Conservation (phyloP, 1,140 invertebrate genomes). For the Oncopeltus fasciatus region DNA sequence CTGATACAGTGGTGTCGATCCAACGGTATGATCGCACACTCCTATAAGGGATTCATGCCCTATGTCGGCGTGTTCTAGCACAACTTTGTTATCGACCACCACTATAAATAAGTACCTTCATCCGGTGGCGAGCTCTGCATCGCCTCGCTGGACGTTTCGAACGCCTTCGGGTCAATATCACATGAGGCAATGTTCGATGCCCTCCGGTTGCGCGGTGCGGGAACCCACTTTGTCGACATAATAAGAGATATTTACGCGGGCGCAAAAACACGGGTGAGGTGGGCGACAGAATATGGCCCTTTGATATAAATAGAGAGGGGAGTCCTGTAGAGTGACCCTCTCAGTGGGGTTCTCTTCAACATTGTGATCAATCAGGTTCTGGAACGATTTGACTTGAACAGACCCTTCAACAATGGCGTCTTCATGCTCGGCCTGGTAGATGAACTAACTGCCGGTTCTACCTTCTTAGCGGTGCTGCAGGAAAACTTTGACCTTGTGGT, state of each 20-base stretch:
- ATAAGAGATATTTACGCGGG: constrained; percentile 18
- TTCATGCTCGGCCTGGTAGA: neutral
- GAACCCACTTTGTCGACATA: constrained; percentile 12
- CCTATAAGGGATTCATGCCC: constrained; percentile 20
- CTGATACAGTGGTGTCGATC: neutral
- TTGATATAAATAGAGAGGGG: constrained; percentile 25
- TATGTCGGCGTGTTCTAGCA: constrained; percentile 8
- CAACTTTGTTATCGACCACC: neutral
- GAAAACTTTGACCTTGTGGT: neutral
- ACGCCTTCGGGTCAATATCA: constrained; percentile 28
- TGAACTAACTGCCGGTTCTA: neutral
- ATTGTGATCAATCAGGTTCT: constrained; percentile 28
- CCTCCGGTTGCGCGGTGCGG: constrained; percentile 15
- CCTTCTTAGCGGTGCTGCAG: neutral
- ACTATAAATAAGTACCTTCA: constrained; percentile 22
- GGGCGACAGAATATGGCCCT: constrained; percentile 19
- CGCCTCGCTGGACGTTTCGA: constrained; percentile 27
- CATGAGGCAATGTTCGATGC: constrained; percentile 24
- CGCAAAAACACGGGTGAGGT: neutral
- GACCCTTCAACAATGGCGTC: constrained; percentile 7
- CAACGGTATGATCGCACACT: neutral
- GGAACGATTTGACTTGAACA: too few species aligned
- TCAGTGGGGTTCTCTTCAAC: constrained; percentile 31
- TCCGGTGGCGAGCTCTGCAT: constrained; percentile 23
- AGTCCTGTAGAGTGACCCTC: constrained; percentile 30